Percentiles rank a stretch among this genome's conserved stretches.
phyloP scores from a whole-genome alignment of 1,140 invertebrate species.

The Pteromalus puparum region DNA sequence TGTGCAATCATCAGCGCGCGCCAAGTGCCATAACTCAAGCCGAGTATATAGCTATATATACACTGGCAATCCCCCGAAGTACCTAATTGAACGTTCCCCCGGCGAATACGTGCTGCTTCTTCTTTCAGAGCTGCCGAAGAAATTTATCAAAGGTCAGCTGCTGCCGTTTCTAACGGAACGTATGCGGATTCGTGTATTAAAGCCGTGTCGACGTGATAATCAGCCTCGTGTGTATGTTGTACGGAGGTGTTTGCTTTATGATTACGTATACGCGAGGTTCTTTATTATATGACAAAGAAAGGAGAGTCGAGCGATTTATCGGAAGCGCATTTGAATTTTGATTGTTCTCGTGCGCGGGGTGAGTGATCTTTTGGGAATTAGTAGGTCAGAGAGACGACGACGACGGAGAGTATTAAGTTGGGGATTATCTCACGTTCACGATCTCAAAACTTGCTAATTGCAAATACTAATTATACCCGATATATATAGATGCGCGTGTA shows the following conservation, averaged over 20 bases:
- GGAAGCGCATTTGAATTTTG: slow-evolving; percentile 3
- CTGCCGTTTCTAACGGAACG: background rate
- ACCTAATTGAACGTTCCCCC: slow-evolving; percentile 32
- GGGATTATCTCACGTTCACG: slow-evolving; percentile 17
- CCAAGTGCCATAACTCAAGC: slow-evolving; percentile 35
- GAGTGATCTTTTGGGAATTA: background rate
- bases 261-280: background rate
- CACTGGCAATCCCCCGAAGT: background rate
- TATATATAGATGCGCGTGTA: background rate
- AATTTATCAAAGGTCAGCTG: slow-evolving; percentile 46
- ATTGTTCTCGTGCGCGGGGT: background rate
- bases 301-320: background rate
- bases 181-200: background rate
- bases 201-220: slow-evolving; percentile 24
- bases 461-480: slow-evolving; percentile 35
- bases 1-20: background rate
- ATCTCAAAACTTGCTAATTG: background rate
- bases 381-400: background rate
- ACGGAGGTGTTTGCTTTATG: background rate
- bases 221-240: background rate
- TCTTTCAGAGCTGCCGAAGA: background rate
- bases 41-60: background rate
- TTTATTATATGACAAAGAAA: background rate
- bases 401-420: background rate
- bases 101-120: slow-evolving; percentile 13